Percentiles rank a stretch among this genome's conserved stretches.
These are phyloP conservation scores for Chaetodon auriga DNA, from an alignment of 2,113 vertebrate species.

Conservation along the genomic window DNA sequence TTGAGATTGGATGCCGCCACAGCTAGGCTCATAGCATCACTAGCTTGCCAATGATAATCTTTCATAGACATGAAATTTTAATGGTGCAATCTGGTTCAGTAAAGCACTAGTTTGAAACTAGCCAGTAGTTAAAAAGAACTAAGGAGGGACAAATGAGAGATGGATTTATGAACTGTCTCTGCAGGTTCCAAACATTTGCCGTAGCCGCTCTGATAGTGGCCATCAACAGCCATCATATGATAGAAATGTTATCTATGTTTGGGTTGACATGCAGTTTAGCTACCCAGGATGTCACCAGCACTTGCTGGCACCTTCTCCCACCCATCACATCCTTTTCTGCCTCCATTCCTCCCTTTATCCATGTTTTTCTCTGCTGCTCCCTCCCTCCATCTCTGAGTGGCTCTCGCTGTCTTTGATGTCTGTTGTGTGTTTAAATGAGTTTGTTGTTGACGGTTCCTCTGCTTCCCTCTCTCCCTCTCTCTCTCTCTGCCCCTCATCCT, in stretches of 20 bases:
- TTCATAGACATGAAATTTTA: neutral
- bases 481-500: conserved; percentile 24
- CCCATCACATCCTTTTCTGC: conserved; percentile 51
- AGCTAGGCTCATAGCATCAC: too few species aligned
- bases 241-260: neutral
- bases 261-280: neutral
- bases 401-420: conserved; percentile 63
- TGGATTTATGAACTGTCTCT: neutral
- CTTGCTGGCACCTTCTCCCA: conserved; percentile 34
- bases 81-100: neutral
- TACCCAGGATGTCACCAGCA: neutral
- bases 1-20: too few species aligned
- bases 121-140: neutral
- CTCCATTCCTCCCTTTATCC: neutral
- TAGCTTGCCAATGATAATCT: too few species aligned
- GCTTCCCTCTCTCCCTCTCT: neutral
- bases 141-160: neutral
- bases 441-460: conserved; percentile 61
- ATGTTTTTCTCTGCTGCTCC: conserved; percentile 40
- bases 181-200: neutral
- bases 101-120: neutral
- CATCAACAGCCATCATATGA: neutral
- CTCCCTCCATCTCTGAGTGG: conserved; percentile 8
- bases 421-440: conserved; percentile 79
- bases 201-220: neutral